A percentile compares a stretch with the other conserved stretches of the same genome.
Evolutionary conservation across 2,113 vertebrate genomes (phyloP).

Genomic region (Ascaphus truei): DNA sequence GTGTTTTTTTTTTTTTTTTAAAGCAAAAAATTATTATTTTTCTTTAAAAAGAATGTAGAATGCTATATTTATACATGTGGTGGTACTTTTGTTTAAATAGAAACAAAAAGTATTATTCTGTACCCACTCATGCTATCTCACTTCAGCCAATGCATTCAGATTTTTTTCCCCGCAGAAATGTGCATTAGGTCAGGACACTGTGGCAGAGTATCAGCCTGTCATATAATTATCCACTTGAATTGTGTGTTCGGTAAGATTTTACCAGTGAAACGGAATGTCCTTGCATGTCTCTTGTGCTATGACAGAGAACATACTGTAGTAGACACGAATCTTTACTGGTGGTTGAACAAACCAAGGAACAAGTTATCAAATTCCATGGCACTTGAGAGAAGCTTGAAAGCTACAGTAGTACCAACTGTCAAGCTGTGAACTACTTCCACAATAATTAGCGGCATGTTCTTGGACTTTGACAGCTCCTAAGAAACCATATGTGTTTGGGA

Average conservation of each 20-base stretch:
- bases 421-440: conserved; percentile 16
- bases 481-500: background rate
- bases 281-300: background rate
- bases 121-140: background rate
- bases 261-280: conserved; percentile 5
- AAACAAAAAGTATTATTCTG: too few relatives aligned
- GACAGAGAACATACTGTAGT: conserved; percentile 1
- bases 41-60: too few relatives aligned
- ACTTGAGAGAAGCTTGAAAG: conserved; percentile 11
- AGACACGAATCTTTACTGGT: conserved; percentile 11
- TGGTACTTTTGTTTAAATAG: too few relatives aligned
- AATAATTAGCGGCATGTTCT: conserved; percentile 1
- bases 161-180: background rate
- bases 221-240: conserved; percentile 23
- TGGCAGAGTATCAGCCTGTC: conserved; percentile 8
- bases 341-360: conserved; percentile 20
- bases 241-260: conserved; percentile 1
- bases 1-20: too few relatives aligned
- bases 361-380: conserved; percentile 22
- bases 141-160: background rate
- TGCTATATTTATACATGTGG: too few relatives aligned
- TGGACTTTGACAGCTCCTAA: conserved; percentile 13
- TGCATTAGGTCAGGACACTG: background rate
- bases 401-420: conserved; percentile 9
- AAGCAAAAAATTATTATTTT: too few relatives aligned